These are phyloP conservation scores for Rhizomys pruinosus DNA, from an alignment of 2,113 vertebrate species.

Conservation along the genomic window DNA sequence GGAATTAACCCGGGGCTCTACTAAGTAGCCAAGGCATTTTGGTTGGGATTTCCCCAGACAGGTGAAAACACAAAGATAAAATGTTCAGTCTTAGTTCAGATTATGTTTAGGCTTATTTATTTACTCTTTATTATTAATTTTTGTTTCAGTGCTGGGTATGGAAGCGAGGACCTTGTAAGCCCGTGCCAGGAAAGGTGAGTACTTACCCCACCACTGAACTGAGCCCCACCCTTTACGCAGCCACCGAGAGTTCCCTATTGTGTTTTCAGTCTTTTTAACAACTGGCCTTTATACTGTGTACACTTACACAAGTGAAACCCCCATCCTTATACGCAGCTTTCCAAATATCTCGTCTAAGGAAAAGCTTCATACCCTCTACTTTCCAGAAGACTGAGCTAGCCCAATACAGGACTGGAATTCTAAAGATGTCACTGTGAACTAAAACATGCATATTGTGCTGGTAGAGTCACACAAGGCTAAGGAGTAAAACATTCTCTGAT, in stretches of 20 bases:
- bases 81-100: rapidly evolving
- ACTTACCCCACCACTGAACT: too few relatives aligned
- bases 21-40: too few relatives aligned
- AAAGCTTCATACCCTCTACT: background rate
- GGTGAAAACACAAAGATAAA: background rate
- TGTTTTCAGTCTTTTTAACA: background rate
- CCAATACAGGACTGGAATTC: background rate
- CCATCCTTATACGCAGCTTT: background rate
- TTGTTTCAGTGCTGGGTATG: background rate
- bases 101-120: background rate
- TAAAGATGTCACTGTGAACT: too few relatives aligned
- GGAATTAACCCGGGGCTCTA: background rate
- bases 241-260: background rate
- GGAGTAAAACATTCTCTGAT: background rate
- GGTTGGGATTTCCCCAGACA: background rate
- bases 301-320: background rate
- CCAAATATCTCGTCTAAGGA: background rate
- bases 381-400: background rate
- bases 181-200: background rate
- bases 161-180: background rate
- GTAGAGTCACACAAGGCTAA: background rate
- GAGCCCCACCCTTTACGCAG: background rate
- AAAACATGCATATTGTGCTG: background rate
- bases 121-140: background rate
- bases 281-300: background rate